phyloP scores from a whole-genome alignment of 2,797 vertebrate genomes.

The Girardinus metallicus region DNA sequence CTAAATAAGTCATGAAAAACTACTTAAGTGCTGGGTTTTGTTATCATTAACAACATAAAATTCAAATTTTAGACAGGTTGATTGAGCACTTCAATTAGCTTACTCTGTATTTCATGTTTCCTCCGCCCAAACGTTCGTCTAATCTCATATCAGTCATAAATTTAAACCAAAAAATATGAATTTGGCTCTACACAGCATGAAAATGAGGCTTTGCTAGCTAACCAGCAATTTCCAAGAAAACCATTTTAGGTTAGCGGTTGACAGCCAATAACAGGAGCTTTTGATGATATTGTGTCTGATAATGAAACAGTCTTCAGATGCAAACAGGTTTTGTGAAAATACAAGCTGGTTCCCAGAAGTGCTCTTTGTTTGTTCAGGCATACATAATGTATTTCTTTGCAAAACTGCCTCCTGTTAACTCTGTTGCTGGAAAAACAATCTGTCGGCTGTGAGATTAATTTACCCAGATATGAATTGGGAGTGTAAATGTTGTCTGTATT shows the following conservation, averaged over 20 bases:
- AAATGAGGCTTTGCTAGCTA: background rate
- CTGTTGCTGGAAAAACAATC: background rate
- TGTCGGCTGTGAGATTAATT: background rate
- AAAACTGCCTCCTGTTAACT: background rate
- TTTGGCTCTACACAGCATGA: background rate
- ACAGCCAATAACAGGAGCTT: slow-evolving; percentile 5
- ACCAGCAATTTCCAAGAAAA: background rate
- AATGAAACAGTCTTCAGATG: slow-evolving; percentile 15
- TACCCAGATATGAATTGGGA: slow-evolving; percentile 1
- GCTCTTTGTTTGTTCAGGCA: background rate
- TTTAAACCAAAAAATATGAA: background rate
- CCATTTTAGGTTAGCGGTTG: background rate
- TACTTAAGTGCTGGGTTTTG: too few species aligned
- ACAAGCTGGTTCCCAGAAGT: slow-evolving; percentile 18
- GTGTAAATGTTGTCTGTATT: slow-evolving; percentile 3
- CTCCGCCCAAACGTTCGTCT: background rate
- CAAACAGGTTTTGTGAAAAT: slow-evolving; percentile 23
- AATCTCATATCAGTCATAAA: background rate
- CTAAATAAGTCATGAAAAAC: background rate
- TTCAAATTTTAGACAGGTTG: background rate
- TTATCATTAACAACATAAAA: background rate
- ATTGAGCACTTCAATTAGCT: slow-evolving; percentile 40
- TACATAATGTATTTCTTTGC: slow-evolving; percentile 14
- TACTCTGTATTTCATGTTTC: slow-evolving; percentile 48
- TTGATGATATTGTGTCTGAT: slow-evolving; percentile 2